Evolutionary conservation across 1,140 invertebrate genomes (phyloP), one percentile per base, ranked within the genome.

Genomic region (Bombus polaris): DNA sequence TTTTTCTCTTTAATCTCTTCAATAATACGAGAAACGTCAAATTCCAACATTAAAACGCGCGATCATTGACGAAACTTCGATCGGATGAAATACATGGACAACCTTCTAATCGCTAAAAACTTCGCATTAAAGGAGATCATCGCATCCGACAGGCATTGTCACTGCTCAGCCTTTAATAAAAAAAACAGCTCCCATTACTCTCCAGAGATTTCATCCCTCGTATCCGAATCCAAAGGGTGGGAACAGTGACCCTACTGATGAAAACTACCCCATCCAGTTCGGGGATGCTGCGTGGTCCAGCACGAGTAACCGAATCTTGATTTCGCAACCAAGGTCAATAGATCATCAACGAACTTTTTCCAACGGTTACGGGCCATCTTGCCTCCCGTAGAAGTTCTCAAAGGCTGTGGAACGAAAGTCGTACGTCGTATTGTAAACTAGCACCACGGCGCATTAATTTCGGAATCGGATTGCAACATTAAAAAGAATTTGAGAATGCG

Each of bases 251-350:
- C 83, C 90, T 71, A 62, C 47, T 82, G 81, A 72, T 42, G 87
- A 70, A 82, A 90, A 92, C 93, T 87, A 93, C 91, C 91, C 93
- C 85, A 91, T 93, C 94, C 93, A 93, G 94, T 94, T 93, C 88
- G 62, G 89, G 90, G 94, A 94, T 93, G 93, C 94, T 94, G 94
- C 87, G 71, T 89, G 90, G 93, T 93, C 93, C 93, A 93, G 88
- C 79, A 79, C 88, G 76, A 22, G 47, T 53, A 53, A 53, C 47
- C 47, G 47, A 91, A 92, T 93, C 92, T 92, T 90, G 92, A 94
- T 93, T 89, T 91, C 87, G 75, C 28, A 74, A 42, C 47, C 35
- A 37, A 85, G 91, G 89, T 87, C 81, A 74, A 73, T 77, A 90
- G 92, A 85, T 92, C 87, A 72, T 88, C 88, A 92, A 92, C 92